Conservation (phyloP, 2,113 vertebrate genomes). For the Coreoperca whiteheadi region DNA sequence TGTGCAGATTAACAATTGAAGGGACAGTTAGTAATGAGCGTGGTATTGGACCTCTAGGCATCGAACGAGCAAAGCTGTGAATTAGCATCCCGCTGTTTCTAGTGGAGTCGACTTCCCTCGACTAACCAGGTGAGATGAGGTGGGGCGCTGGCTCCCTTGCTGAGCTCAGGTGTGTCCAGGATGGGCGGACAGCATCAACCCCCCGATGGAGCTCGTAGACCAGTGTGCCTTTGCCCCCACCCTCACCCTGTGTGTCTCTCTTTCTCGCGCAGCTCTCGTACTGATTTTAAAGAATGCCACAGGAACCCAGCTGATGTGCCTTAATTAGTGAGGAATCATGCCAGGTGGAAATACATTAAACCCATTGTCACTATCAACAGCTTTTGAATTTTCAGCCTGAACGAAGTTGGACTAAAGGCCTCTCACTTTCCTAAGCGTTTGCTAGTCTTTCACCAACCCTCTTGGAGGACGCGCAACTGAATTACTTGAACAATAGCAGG, state of each 20-base stretch:
- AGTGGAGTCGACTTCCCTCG: constrained; percentile 42
- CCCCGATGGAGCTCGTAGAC: background rate
- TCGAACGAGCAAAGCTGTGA: constrained; percentile 32
- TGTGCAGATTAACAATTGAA: background rate
- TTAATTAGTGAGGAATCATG: background rate
- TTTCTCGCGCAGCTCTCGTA: background rate
- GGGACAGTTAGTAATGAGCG: background rate
- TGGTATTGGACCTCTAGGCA: constrained; percentile 42
- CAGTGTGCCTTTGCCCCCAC: background rate
- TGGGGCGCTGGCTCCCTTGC: constrained; percentile 38
- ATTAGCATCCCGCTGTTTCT: constrained; percentile 57
- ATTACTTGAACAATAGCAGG: background rate
- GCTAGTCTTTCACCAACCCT: background rate
- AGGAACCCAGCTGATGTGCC: background rate
- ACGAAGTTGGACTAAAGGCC: too few species aligned
- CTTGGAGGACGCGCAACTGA: too few species aligned
- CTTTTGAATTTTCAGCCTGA: too few species aligned
- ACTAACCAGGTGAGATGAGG: constrained; percentile 28
- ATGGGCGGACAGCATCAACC: constrained; percentile 23
- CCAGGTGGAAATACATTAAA: too few species aligned
- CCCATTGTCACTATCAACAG: too few species aligned
- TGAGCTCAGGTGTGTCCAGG: constrained; percentile 59
- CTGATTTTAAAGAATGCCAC: background rate
- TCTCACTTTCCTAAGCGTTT: background rate
- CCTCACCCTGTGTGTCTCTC: background rate